Conservation (phyloP, 2,797 vertebrate species). For the Sebastes minor region DNA sequence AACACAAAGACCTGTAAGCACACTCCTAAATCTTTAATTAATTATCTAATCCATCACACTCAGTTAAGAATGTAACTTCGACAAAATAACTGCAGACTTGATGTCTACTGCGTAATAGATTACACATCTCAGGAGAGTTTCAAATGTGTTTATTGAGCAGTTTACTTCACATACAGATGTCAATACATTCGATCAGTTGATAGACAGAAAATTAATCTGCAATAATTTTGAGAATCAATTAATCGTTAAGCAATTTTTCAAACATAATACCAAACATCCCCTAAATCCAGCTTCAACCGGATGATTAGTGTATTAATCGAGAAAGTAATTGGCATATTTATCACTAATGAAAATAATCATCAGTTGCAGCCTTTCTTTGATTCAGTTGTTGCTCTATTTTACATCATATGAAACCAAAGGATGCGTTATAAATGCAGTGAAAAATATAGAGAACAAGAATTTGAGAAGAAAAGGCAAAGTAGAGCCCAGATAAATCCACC, state of each 20-base stretch:
- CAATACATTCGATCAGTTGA: fast-evolving
- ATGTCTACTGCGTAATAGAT: neutral
- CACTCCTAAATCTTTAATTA: neutral
- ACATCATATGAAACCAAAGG: neutral
- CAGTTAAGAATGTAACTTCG: neutral
- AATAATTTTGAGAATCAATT: neutral
- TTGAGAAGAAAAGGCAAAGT: neutral
- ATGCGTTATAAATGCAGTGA: neutral
- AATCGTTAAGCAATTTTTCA: neutral
- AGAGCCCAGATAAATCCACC: neutral
- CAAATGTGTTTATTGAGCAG: neutral
- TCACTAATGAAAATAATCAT: neutral
- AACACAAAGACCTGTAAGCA: neutral
- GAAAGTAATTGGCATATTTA: neutral
- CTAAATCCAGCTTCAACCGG: neutral
- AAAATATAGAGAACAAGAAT: neutral
- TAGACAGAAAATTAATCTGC: neutral
- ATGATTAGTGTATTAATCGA: neutral
- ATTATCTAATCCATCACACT: slow-evolving; percentile 16
- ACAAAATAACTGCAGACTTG: neutral
- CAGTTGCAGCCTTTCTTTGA: neutral
- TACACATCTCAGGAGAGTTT: neutral
- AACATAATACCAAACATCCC: neutral
- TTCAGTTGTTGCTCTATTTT: neutral
- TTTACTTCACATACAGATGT: neutral